A percentile compares a stretch with the other conserved stretches of the same genome.
Evolutionary conservation across 2,888 invertebrate species (phyloP).

Genomic region (Unio pictorum): DNA sequence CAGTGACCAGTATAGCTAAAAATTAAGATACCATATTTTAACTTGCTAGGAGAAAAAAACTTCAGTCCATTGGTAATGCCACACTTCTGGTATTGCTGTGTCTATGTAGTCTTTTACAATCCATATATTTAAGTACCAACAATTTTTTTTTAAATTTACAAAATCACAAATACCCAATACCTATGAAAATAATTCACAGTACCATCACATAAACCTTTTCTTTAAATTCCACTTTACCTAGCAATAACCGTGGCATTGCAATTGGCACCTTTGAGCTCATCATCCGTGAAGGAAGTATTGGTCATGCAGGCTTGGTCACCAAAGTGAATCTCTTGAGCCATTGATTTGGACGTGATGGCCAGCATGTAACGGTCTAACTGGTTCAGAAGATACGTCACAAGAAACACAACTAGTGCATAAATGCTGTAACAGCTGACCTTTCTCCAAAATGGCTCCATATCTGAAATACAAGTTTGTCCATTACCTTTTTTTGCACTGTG

Average conservation of each 20-base stretch:
- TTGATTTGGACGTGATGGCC: constrained; percentile 62
- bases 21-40: too few relatives aligned
- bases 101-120: too few relatives aligned
- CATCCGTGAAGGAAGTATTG: constrained; percentile 40
- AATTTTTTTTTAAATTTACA: too few relatives aligned
- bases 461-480: too few relatives aligned
- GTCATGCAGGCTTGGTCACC: constrained; percentile 64
- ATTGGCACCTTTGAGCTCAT: constrained; percentile 26
- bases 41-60: too few relatives aligned
- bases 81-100: too few relatives aligned
- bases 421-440: constrained; percentile 48
- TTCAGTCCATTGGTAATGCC: too few relatives aligned
- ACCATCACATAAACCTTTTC: background rate
- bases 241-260: constrained; percentile 37
- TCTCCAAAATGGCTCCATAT: constrained; percentile 22
- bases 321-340: constrained; percentile 67
- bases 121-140: too few relatives aligned
- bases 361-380: constrained; percentile 67
- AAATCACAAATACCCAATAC: background rate
- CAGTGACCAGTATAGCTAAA: too few relatives aligned
- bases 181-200: background rate
- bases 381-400: constrained; percentile 65
- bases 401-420: constrained; percentile 61
- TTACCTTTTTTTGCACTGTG: too few relatives aligned
- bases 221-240: constrained; percentile 14